Evolutionary conservation across 92 coral and sea anemone species (phyloP).

Genomic region (Meandrina meandrites): DNA sequence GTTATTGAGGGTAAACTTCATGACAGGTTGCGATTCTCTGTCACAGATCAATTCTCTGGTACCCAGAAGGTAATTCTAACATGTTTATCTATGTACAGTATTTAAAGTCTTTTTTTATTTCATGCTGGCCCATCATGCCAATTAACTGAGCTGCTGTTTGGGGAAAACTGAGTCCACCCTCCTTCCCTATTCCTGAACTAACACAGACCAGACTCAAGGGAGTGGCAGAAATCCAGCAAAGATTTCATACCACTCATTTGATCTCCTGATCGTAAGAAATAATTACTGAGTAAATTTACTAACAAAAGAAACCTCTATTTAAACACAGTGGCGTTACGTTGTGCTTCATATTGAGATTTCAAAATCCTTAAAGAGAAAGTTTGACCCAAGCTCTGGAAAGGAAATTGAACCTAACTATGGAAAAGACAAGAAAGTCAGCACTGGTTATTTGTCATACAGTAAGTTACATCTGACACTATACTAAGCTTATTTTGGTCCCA

Average conservation of each 20-base stretch:
- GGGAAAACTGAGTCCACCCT: too few species aligned
- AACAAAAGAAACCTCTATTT: not conserved
- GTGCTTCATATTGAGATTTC: slow-evolving; percentile 77
- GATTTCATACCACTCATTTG: too few species aligned
- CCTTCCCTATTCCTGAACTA: too few species aligned
- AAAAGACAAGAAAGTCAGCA: slow-evolving; percentile 88
- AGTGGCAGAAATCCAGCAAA: too few species aligned
- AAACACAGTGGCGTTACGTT: slow-evolving; percentile 78
- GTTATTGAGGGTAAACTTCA: slow-evolving; percentile 72
- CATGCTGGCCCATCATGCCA: too few species aligned
- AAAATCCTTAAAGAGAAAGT: slow-evolving; percentile 75
- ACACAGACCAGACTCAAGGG: too few species aligned
- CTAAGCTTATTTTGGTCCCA: too few species aligned
- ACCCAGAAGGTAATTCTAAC: slow-evolving; percentile 58
- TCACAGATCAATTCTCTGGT: slow-evolving; percentile 67
- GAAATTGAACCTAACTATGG: slow-evolving; percentile 95
- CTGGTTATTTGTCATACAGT: slow-evolving; percentile 93
- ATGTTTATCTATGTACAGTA: not conserved
- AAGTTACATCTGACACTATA: too few species aligned
- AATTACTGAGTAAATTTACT: not conserved
- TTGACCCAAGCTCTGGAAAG: slow-evolving; percentile 70
- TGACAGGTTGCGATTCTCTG: slow-evolving; percentile 67
- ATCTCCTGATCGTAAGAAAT: too few species aligned
- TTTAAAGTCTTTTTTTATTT: not conserved
- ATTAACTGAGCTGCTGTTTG: too few species aligned